Base-by-base conservation (phyloP, 2,888 invertebrate genomes). In the Coremacera marginata region DNA sequence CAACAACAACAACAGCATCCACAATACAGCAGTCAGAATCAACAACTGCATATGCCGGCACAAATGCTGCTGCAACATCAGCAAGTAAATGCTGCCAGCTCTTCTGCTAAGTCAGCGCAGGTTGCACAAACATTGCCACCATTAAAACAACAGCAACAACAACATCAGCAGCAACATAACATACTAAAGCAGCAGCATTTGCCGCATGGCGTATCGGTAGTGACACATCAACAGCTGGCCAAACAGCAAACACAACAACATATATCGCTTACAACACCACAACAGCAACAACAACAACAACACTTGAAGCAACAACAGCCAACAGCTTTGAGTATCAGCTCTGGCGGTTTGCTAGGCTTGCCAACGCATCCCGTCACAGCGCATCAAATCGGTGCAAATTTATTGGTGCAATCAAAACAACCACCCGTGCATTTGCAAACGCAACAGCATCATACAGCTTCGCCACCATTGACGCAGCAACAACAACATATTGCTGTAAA, bases 361-460 rank as follows among this genome's bases (percentile, higher is more conserved):
- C 74, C 82, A 27, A 81, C 86, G 19, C 83, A 84, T 86, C 82
- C 84, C 84, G 60, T 16, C 19, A 19, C 34, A 1, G 60, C 71
- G 11, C 72, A 60, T 37, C 72, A 72, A 73, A 51, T 65, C 16
- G 55, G 60, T 34, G 68, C 57, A 2, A 55, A 14, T n/a, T 55
- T 68, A 31, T 34, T 86, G 70, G 25, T 86, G 77, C 86, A 84
- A 67, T 76, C 84, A 0, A 85, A 85, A 77, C 80, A 84, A 16
- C 82, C 84, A 16, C 77, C 81, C 5, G 57, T 82, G 1, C 89
- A 88, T 80, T 81, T 87, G 77, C 88, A 89, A 76, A 82, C 86
- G 19, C 89, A 87, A 63, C 83, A 84, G 44, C 84, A 85, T 77
- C 87, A 87, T 78, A 83, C 86, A 0, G 83, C 87, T 5, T 87